These are phyloP conservation scores for Drosophila gaucha DNA, from an alignment of 2,888 invertebrate species.

Conservation along the genomic window DNA sequence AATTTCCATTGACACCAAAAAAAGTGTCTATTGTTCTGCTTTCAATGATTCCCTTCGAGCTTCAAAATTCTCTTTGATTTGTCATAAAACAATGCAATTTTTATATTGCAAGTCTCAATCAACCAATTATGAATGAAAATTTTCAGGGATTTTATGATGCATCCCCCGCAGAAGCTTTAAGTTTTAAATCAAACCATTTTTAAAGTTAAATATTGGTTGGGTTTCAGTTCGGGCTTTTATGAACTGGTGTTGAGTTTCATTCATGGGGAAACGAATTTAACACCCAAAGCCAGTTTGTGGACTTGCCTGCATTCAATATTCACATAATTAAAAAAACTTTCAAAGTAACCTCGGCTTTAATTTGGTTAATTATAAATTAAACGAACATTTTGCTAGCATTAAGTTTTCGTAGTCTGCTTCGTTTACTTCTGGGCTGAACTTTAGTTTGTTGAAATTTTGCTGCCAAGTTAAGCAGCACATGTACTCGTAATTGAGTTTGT, in stretches of 20 bases:
- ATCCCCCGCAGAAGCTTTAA: no score
- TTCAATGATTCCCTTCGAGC: no score
- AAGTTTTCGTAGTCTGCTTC: background rate
- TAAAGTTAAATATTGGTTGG: no score
- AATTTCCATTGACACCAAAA: no score
- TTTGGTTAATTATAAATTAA: conserved; percentile 2
- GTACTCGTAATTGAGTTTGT: conserved; percentile 13
- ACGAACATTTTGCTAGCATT: background rate
- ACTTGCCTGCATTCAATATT: background rate
- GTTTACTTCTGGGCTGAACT: background rate
- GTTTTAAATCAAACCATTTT: no score
- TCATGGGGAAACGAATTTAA: background rate
- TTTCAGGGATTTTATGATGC: no score
- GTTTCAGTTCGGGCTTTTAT: no score
- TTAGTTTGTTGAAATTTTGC: background rate
- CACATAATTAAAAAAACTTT: conserved; percentile 1
- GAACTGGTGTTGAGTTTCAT: background rate
- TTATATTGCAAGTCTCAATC: no score
- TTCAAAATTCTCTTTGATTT: no score
- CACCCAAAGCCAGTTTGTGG: background rate
- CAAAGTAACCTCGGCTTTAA: background rate
- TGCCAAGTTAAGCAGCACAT: background rate
- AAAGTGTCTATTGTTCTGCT: no score
- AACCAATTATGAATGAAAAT: no score
- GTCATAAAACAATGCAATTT: no score